Percentiles rank a stretch among this genome's conserved stretches.
phyloP scores from a whole-genome alignment of 2,113 vertebrate genomes.

The Neopipo cinnamomea region DNA sequence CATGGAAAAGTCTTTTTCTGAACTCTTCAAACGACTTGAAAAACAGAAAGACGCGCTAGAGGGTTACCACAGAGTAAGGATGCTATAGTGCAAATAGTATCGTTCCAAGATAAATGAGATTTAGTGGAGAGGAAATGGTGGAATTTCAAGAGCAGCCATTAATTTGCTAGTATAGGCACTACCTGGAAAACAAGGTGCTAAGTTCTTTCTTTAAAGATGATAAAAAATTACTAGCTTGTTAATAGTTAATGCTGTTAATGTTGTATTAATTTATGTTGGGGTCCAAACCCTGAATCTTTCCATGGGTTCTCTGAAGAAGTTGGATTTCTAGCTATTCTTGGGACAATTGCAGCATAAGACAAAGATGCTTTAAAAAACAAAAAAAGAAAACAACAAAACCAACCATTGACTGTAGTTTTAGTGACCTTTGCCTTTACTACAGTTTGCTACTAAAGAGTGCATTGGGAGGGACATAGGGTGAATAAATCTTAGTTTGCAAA shows the following conservation, averaged over 20 bases:
- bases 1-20: conserved; percentile 86
- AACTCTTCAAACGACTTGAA: conserved; percentile 89
- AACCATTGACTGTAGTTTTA: not conserved
- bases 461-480: not conserved
- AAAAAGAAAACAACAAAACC: not conserved
- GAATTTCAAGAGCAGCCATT: not conserved
- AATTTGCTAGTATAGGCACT: not conserved
- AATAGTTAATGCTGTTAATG: not conserved
- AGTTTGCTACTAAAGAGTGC: not conserved
- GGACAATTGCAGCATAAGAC: not conserved
- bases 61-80: conserved; percentile 84
- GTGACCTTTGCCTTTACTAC: not conserved
- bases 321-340: not conserved
- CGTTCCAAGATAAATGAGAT: not conserved
- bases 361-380: not conserved
- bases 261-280: not conserved
- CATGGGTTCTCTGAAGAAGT: not conserved
- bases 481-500: not conserved
- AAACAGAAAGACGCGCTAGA: conserved; percentile 87
- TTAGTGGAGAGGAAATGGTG: not conserved
- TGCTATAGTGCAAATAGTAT: not conserved
- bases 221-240: not conserved
- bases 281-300: not conserved
- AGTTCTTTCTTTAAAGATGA: not conserved
- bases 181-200: not conserved